Percentiles rank a stretch among this genome's conserved stretches.
Conservation (phyloP, 2,888 invertebrate species). For the Acleris emargana region DNA sequence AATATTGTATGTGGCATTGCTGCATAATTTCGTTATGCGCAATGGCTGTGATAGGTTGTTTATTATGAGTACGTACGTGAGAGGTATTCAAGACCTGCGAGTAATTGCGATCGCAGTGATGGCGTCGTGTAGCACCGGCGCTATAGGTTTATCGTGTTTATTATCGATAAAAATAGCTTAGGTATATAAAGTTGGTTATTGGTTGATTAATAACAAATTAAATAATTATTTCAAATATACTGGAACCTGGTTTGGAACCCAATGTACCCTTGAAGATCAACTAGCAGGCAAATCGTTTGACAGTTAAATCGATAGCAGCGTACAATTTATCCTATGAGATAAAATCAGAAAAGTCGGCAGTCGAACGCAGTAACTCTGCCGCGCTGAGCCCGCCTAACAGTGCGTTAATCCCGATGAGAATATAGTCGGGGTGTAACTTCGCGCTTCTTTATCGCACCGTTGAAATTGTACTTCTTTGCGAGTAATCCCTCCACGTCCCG, state of each 20-base stretch:
- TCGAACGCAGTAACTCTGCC: constrained; percentile 31
- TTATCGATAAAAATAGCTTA: too few species aligned
- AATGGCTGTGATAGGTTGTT: constrained; percentile 19
- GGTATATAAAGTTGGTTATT: too few species aligned
- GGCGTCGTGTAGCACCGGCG: constrained; percentile 17
- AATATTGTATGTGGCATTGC: constrained; percentile 21
- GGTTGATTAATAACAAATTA: too few species aligned
- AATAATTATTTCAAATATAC: too few species aligned
- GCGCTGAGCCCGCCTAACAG: constrained; percentile 52
- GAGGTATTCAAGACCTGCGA: constrained; percentile 32
- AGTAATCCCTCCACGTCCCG: constrained; percentile 82
- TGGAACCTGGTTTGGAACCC: not conserved
- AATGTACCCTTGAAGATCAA: not conserved
- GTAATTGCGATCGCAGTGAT: constrained; percentile 29
- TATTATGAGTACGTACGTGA: constrained; percentile 20
- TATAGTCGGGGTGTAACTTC: constrained; percentile 74
- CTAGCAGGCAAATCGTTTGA: constrained; percentile 25
- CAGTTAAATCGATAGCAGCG: constrained; percentile 24
- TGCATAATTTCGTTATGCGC: constrained; percentile 25
- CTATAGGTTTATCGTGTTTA: too few species aligned
- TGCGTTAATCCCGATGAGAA: constrained; percentile 76
- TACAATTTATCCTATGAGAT: constrained; percentile 33
- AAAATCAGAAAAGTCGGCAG: constrained; percentile 36
- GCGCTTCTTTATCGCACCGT: constrained; percentile 81
- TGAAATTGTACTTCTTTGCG: constrained; percentile 83